Evolutionary conservation across 2,888 invertebrate genomes (phyloP).

Genomic region (Conomelus anceps): DNA sequence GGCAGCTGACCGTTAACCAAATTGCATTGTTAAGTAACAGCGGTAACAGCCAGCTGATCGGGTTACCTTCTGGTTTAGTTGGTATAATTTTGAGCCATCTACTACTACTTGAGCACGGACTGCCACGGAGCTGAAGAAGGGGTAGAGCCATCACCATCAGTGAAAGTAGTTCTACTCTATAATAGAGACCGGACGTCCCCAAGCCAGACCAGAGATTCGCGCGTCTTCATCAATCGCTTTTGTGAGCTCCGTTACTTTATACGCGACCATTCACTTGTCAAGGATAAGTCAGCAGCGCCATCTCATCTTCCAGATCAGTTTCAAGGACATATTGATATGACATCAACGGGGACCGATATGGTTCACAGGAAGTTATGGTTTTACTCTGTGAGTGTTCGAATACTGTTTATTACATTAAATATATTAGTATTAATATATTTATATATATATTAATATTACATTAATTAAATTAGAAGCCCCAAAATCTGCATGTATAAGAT

Average conservation of each 20-base stretch:
- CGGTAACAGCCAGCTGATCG: neutral
- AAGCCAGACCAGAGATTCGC: neutral
- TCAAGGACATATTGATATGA: neutral
- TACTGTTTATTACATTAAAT: neutral
- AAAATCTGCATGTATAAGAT: too few relatives aligned
- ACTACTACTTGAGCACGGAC: too few relatives aligned
- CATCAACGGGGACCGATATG: neutral
- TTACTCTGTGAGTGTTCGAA: neutral
- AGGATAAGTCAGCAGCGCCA: neutral
- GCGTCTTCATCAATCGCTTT: neutral
- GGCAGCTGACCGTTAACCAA: neutral
- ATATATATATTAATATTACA: too few relatives aligned
- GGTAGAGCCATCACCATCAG: neutral
- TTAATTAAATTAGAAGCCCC: too few relatives aligned
- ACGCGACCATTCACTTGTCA: neutral
- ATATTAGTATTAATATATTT: neutral
- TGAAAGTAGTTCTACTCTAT: neutral
- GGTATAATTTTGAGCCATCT: neutral
- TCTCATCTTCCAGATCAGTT: too few relatives aligned
- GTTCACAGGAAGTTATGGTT: neutral
- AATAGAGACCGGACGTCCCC: neutral
- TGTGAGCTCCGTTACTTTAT: neutral
- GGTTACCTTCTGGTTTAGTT: neutral
- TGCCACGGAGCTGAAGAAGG: neutral
- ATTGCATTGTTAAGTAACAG: neutral